Conservation (phyloP, 2,797 vertebrate species). For the Sebastes oblongus region DNA sequence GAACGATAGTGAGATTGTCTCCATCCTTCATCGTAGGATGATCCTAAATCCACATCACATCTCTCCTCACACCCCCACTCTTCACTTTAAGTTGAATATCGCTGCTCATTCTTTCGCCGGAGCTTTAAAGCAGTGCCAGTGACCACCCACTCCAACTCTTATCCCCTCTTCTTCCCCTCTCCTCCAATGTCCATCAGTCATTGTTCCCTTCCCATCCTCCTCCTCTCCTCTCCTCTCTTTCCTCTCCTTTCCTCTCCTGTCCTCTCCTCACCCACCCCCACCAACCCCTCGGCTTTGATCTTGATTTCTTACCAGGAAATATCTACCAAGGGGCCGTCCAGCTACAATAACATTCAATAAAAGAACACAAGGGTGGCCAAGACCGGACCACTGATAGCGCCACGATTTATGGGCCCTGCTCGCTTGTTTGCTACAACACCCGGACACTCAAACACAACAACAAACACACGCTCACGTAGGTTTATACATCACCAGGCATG, state of each 20-base stretch:
- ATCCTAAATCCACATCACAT: conserved; percentile 72
- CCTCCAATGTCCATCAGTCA: conserved; percentile 68
- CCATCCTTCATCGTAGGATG: conserved; percentile 58
- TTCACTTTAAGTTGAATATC: conserved; percentile 66
- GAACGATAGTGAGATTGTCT: conserved; percentile 47
- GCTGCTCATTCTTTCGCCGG: conserved; percentile 38
- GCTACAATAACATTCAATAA: conserved; percentile 78
- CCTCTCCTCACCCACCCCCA: neutral
- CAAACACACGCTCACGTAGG: neutral
- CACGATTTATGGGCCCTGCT: conserved; percentile 70
- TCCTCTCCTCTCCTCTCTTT: conserved; percentile 21
- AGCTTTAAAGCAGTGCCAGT: conserved; percentile 68
- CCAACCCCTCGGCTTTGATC: conserved; percentile 55
- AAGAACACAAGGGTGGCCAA: conserved; percentile 70
- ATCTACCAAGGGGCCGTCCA: conserved; percentile 65
- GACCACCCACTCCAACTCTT: conserved; percentile 69
- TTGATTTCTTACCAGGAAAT: conserved; percentile 78
- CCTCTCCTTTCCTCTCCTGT: neutral
- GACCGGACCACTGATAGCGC: conserved; percentile 68
- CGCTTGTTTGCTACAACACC: conserved; percentile 35
- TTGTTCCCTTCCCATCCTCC: conserved; percentile 65
- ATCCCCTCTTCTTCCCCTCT: conserved; percentile 66
- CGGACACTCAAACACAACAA: neutral
- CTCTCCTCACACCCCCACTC: conserved; percentile 60
- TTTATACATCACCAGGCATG: neutral